A percentile compares a stretch with the other conserved stretches of the same genome.
phyloP scores from a whole-genome alignment of 2,888 invertebrate species.

The Limnephilus auricula region DNA sequence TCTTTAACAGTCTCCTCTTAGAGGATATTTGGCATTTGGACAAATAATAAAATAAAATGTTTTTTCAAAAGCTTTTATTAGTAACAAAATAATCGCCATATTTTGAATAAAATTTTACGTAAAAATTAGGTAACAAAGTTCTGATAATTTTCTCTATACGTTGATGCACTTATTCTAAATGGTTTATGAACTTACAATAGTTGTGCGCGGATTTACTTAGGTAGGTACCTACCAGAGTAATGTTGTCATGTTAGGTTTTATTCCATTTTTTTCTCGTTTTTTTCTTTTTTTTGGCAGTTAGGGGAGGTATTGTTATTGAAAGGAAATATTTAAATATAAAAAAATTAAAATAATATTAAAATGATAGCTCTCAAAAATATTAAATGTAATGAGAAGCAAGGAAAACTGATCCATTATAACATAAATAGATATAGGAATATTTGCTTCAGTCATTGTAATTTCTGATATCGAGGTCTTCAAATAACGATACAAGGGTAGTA shows the following conservation, averaged over 20 bases:
- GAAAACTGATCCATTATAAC: not conserved
- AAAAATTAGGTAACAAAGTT: conserved; percentile 58
- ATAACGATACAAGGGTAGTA: not conserved
- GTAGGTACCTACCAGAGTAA: not conserved
- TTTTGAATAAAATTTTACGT: conserved; percentile 52
- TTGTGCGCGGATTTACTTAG: not conserved
- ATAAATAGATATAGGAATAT: conserved; percentile 13
- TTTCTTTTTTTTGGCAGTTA: not conserved
- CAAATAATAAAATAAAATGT: not conserved
- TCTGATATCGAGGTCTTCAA: conserved; percentile 14
- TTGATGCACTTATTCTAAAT: conserved; percentile 36
- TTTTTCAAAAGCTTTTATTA: conserved; percentile 62
- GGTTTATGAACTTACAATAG: conserved; percentile 31
- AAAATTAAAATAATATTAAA: not conserved
- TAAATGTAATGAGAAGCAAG: not conserved
- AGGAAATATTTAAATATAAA: not conserved
- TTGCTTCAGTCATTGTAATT: conserved; percentile 24
- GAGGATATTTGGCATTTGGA: not conserved
- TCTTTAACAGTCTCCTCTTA: no score
- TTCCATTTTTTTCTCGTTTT: not conserved
- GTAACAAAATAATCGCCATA: conserved; percentile 60
- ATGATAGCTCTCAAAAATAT: not conserved
- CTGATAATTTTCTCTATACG: conserved; percentile 17
- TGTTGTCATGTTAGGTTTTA: not conserved
- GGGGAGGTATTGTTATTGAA: not conserved